phyloP scores from a whole-genome alignment of 2,888 invertebrate genomes.

The Lepas anatifera region DNA sequence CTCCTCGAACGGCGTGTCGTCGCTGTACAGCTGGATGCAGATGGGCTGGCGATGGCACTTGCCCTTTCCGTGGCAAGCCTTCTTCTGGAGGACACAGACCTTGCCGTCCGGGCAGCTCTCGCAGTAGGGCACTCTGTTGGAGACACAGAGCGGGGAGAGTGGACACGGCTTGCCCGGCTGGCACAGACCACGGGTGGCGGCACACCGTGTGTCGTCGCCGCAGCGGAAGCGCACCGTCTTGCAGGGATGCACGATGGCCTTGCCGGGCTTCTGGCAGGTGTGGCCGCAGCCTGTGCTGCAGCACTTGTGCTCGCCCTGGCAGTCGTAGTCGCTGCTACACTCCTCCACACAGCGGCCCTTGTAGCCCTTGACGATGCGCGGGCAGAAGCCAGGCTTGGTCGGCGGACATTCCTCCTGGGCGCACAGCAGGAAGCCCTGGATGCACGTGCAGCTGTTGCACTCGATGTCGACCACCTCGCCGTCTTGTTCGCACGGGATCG shows the following conservation, averaged over 20 bases:
- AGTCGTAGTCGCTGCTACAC: slow-evolving; percentile 3
- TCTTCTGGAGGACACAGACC: slow-evolving; percentile 5
- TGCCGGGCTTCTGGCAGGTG: slow-evolving; percentile 4
- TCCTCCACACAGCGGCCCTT: slow-evolving; percentile 11
- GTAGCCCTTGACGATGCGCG: slow-evolving; percentile 3
- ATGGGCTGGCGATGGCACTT: background rate
- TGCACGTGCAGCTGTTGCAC: slow-evolving; percentile 11
- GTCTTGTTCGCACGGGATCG: slow-evolving; percentile 2
- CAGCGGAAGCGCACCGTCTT: slow-evolving; percentile 6
- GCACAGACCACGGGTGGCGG: slow-evolving; percentile 3
- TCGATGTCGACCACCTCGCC: slow-evolving; percentile 10
- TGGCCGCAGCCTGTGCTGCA: slow-evolving; percentile 11
- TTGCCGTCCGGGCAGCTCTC: slow-evolving; percentile 6
- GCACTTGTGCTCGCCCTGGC: background rate
- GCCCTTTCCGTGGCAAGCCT: background rate
- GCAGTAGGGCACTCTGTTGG: background rate
- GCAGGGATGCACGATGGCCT: background rate
- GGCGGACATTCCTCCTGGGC: slow-evolving; percentile 1
- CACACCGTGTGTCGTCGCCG: slow-evolving; percentile 6
- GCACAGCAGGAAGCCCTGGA: slow-evolving; percentile 12
- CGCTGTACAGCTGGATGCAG: slow-evolving; percentile 2
- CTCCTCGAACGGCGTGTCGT: slow-evolving; percentile 6
- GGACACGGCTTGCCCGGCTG: background rate
- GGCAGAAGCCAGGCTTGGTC: slow-evolving; percentile 1
- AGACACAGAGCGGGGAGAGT: background rate